Evolutionary conservation across 2,113 vertebrate genomes (phyloP).

Genomic region (Chelonoidis abingdonii): DNA sequence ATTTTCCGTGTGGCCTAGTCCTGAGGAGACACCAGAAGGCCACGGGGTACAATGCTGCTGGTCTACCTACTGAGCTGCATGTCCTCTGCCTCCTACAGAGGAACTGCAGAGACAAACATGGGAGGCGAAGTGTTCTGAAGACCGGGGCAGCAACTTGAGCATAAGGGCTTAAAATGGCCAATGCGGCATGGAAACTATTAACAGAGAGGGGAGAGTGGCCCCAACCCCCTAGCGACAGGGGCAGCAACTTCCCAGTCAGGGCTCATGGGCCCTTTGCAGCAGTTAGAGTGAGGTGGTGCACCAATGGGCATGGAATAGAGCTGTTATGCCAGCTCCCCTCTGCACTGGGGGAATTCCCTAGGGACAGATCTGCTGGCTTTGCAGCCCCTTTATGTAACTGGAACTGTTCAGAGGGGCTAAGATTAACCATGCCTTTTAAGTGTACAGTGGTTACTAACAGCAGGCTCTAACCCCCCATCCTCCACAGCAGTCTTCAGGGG

Average conservation of each 20-base stretch:
- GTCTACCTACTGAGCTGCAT: not conserved
- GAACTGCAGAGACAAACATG: not conserved
- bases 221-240: not conserved
- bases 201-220: not conserved
- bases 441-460: not conserved
- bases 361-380: not conserved
- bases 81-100: not conserved
- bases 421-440: not conserved
- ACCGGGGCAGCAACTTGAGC: not conserved
- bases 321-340: not conserved
- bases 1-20: not conserved
- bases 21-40: not conserved
- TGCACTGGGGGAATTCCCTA: not conserved
- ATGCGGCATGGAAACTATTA: not conserved
- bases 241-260: not conserved
- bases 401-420: rapidly evolving
- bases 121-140: not conserved
- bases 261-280: not conserved
- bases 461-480: not conserved
- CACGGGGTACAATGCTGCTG: not conserved
- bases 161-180: not conserved
- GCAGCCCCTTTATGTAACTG: not conserved
- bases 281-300: not conserved
- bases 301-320: not conserved
- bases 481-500: not conserved